Evolutionary conservation across 2,888 invertebrate genomes (phyloP).

Genomic region (Euplexia lucipara): DNA sequence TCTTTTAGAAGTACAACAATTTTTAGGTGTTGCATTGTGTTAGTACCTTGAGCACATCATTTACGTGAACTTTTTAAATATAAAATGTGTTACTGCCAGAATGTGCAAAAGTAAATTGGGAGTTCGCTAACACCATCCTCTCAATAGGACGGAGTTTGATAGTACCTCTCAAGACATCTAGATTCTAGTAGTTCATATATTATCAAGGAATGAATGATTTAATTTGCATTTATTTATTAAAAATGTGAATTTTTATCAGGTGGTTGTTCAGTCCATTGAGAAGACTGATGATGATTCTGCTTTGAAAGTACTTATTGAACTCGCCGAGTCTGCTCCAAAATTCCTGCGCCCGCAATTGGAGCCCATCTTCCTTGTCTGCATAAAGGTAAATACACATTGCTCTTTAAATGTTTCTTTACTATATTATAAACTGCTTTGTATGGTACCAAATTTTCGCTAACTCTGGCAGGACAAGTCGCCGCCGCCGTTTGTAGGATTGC

Average conservation of each 20-base stretch:
- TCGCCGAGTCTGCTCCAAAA: slow-evolving; percentile 98
- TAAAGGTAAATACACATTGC: slow-evolving; percentile 65
- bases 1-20: not conserved
- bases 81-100: slow-evolving; percentile 83
- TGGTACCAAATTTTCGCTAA: not conserved
- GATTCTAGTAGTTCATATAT: not conserved
- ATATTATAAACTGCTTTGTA: not conserved
- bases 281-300: slow-evolving; percentile 97
- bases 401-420: not conserved
- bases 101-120: slow-evolving; percentile 85
- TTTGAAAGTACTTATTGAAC: slow-evolving; percentile 97
- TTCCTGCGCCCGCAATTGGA: slow-evolving; percentile 97
- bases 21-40: not conserved
- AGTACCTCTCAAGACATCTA: slow-evolving; percentile 85
- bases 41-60: slow-evolving; percentile 44
- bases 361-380: slow-evolving; percentile 92
- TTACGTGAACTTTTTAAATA: slow-evolving; percentile 80
- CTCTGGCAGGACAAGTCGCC: not conserved
- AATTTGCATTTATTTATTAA: not conserved
- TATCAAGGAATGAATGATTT: not conserved
- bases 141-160: slow-evolving; percentile 87
- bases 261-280: slow-evolving; percentile 95
- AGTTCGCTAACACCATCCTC: slow-evolving; percentile 88
- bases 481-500: not conserved
- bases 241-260: slow-evolving; percentile 78